Percentiles rank a stretch among this genome's conserved stretches.
Evolutionary conservation across 2,888 invertebrate genomes (phyloP).

Genomic region (Phrixothrix hirtus): DNA sequence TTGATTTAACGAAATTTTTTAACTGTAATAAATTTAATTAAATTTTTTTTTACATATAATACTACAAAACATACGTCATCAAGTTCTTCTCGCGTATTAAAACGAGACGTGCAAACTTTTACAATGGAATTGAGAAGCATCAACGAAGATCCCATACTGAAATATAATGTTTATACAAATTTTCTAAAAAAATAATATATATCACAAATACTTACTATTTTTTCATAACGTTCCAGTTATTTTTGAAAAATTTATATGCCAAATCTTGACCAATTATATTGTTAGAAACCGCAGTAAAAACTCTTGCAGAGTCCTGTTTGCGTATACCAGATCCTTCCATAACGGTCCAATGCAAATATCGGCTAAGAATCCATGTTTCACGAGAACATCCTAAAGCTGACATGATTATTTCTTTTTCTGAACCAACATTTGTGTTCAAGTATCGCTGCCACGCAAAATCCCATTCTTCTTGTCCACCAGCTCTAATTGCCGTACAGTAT

Average conservation of each 20-base stretch:
- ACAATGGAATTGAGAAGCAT: slow-evolving; percentile 72
- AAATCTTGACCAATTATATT: slow-evolving; percentile 82
- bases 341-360: slow-evolving; percentile 76
- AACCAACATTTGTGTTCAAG: slow-evolving; percentile 73
- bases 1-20: slow-evolving; percentile 62
- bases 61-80: slow-evolving; percentile 70
- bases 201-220: slow-evolving; percentile 67
- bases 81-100: slow-evolving; percentile 76
- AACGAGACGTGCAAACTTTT: slow-evolving; percentile 70
- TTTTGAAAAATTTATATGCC: slow-evolving; percentile 76
- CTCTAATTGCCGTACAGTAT: slow-evolving; percentile 83
- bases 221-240: slow-evolving; percentile 73
- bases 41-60: too few species aligned
- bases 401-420: slow-evolving; percentile 78
- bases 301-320: slow-evolving; percentile 79
- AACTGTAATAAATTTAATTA: too few species aligned
- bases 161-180: slow-evolving; percentile 36
- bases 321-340: slow-evolving; percentile 75
- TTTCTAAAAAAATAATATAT: background rate
- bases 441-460: slow-evolving; percentile 85
- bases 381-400: slow-evolving; percentile 80
- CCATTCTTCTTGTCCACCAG: slow-evolving; percentile 86
- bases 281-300: slow-evolving; percentile 75
- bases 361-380: slow-evolving; percentile 79
- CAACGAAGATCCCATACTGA: slow-evolving; percentile 74